Percentiles rank a stretch among this genome's conserved stretches.
Evolutionary conservation across 2,113 vertebrate genomes (phyloP).

Genomic region (Proterorhinus semilunaris): DNA sequence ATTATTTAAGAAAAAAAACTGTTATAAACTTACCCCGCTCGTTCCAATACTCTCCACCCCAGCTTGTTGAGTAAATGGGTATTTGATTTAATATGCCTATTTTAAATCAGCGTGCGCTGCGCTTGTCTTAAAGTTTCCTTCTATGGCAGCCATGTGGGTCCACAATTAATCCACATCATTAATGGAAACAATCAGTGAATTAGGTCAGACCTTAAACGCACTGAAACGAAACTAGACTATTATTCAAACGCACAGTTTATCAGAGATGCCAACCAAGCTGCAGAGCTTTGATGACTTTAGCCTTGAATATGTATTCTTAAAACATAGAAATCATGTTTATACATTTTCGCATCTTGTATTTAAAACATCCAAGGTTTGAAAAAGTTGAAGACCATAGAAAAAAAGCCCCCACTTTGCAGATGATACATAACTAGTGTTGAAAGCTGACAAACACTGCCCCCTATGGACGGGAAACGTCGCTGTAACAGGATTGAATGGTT

Average conservation of each 20-base stretch:
- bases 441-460: constrained; percentile 61
- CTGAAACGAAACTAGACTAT: background rate
- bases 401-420: background rate
- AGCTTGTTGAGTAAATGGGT: constrained; percentile 37
- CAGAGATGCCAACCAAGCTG: background rate
- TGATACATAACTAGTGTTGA: background rate
- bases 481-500: constrained; percentile 13
- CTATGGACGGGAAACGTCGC: constrained; percentile 33
- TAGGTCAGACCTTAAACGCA: background rate
- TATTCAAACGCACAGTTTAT: background rate
- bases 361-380: constrained; percentile 2
- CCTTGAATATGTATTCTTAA: constrained; percentile 6
- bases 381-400: background rate
- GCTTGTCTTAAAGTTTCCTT: background rate
- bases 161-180: background rate
- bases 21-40: no score
- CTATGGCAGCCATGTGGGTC: background rate
- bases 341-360: constrained; percentile 2
- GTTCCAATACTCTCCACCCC: no score
- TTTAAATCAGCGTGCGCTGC: constrained; percentile 9
- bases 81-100: constrained; percentile 43
- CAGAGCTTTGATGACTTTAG: background rate
- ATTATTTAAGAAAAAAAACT: no score
- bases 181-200: background rate
- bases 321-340: background rate